These are phyloP conservation scores for Tetramorium alpestre DNA, from an alignment of 1,140 invertebrate genomes.

Conservation along the genomic window DNA sequence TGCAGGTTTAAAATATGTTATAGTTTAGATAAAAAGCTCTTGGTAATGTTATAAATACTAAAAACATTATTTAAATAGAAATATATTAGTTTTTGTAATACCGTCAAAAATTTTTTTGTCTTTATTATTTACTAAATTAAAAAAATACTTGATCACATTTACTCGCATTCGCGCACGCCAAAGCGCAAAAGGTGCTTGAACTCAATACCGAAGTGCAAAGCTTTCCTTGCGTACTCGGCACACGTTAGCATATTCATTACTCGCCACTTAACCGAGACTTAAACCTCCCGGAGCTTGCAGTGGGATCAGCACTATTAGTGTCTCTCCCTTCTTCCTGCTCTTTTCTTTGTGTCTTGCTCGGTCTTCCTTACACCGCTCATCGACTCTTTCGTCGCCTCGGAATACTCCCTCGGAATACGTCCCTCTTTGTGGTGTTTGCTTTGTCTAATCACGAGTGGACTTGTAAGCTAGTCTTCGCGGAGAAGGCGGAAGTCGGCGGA, in stretches of 20 bases:
- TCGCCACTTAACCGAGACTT: conserved; percentile 77
- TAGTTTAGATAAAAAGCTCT: background rate
- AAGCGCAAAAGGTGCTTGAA: conserved; percentile 73
- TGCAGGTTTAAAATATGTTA: no score
- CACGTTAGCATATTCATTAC: conserved; percentile 83
- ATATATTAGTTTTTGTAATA: background rate
- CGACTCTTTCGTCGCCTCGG: conserved; percentile 8
- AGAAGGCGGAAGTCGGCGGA: conserved; percentile 49
- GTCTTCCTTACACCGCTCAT: background rate
- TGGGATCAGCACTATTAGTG: conserved; percentile 80
- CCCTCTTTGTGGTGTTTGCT: conserved; percentile 55
- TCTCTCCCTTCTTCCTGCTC: conserved; percentile 58
- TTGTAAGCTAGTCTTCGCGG: conserved; percentile 39
- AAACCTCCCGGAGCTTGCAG: conserved; percentile 69
- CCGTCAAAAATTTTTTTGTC: background rate
- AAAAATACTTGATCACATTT: background rate
- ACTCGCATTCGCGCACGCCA: background rate
- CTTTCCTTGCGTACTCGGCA: conserved; percentile 78
- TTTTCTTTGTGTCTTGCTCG: conserved; percentile 49
- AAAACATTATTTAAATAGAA: background rate
- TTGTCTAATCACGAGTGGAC: conserved; percentile 60
- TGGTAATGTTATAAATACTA: conserved; percentile 5
- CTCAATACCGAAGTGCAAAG: conserved; percentile 78
- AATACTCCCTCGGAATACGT: background rate
- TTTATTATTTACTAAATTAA: background rate